Base-by-base conservation (phyloP, 2,113 vertebrate species). In the Hemicordylus capensis region DNA sequence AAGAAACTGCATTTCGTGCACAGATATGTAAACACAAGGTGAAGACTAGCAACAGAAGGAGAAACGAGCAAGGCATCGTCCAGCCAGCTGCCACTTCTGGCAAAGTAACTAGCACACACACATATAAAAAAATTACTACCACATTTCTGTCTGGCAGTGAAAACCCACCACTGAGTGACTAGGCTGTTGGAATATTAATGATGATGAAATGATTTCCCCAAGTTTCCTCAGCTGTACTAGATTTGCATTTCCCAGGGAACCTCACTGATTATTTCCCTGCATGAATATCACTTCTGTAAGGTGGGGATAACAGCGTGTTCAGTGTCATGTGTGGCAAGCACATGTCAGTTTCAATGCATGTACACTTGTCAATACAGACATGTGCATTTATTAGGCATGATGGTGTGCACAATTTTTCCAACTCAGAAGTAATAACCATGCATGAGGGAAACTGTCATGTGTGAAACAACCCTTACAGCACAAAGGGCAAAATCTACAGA, bases 1-100 rank as follows among this genome's bases (percentile, higher is more conserved):
- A 56, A 48, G 69, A 64, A 80, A 74, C 31, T 19, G 26, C 26
- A 63, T 42, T n/a, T 80, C 19, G 77, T 74, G 26, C 56, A 66
- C 70, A 80, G 69, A 31, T 74, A 86, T 75, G 69, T n/a, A 86
- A 86, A 86, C 34, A 66, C 17, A 42, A 66, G 24, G 54, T 51
- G 44, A 26, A 37, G 34, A 48, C 6, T 64, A 86, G 70, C 67
- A 70, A 78, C 76, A 78, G 42, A 34, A 34, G 31, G 75, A 5
- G 63, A 69, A 77, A 34, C 48, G 37, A 70, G 74, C 20, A 46
- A 59, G 63, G 56, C 76, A 85, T 42, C 42, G 8, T n/a, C 44
- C 48, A 58, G 76, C 42, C 54, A 70, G 76, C 76, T 77, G 64
- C 64, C 63, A 77, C 80, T 61, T 42, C 26, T 61, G 26, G 42